These are phyloP conservation scores for Leptonema lineaticorne DNA, from an alignment of 1,140 invertebrate species.

Conservation along the genomic window DNA sequence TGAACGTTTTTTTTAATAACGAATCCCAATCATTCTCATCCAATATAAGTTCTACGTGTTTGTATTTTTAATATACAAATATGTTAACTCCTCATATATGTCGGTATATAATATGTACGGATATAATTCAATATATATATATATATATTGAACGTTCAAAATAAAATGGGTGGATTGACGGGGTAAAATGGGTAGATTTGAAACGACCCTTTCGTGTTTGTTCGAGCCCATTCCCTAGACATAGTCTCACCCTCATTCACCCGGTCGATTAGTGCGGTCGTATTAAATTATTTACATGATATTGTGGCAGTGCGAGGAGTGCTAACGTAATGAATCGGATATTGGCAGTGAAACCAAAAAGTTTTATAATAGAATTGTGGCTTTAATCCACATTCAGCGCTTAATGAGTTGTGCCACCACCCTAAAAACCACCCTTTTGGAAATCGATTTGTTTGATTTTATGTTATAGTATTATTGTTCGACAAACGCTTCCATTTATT, in stretches of 20 bases:
- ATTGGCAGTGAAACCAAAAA: conserved; percentile 40
- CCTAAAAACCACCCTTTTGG: not conserved
- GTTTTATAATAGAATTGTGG: conserved; percentile 39
- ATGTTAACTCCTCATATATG: not conserved
- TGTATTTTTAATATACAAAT: conserved; percentile 14
- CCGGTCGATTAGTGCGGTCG: conserved; percentile 38
- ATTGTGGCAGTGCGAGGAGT: conserved; percentile 32
- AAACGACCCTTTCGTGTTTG: conserved; percentile 19
- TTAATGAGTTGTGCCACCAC: conserved; percentile 13
- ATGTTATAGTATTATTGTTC: not conserved
- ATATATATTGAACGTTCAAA: too few species aligned
- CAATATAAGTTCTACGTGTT: not conserved
- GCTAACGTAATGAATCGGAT: conserved; percentile 39
- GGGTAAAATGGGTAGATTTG: not conserved
- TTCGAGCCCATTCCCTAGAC: conserved; percentile 9
- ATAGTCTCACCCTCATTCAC: conserved; percentile 10
- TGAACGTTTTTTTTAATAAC: conserved; percentile 14
- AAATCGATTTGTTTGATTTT: conserved; percentile 15
- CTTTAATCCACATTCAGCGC: conserved; percentile 22
- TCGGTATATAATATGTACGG: too few species aligned
- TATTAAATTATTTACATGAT: conserved; percentile 40
- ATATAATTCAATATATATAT: too few species aligned
- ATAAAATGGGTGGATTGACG: not conserved
- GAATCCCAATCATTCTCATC: not conserved
- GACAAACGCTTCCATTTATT: not conserved